These are phyloP conservation scores for Grapholita molesta DNA, from an alignment of 1,140 invertebrate species.

Conservation along the genomic window DNA sequence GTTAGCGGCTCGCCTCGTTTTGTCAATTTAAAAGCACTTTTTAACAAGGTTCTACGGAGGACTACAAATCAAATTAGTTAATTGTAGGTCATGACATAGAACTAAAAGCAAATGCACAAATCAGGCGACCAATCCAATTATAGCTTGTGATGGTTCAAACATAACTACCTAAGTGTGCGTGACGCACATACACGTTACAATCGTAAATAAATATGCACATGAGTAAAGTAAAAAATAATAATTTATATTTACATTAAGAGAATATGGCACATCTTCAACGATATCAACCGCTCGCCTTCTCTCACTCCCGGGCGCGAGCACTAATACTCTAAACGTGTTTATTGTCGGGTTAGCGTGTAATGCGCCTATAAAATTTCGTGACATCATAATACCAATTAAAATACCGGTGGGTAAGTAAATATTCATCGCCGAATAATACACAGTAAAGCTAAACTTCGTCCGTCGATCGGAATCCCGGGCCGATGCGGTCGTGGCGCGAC, in stretches of 20 bases:
- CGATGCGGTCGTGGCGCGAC: slow-evolving; percentile 39
- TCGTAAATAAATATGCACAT: slow-evolving; percentile 72
- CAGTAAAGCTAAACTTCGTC: slow-evolving; percentile 41
- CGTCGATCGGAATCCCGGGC: slow-evolving; percentile 38
- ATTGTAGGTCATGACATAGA: slow-evolving; percentile 53
- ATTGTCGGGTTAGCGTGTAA: slow-evolving; percentile 38
- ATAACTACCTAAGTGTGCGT: slow-evolving; percentile 41
- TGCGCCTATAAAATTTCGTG: slow-evolving; percentile 58
- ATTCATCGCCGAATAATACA: slow-evolving; percentile 50
- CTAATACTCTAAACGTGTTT: slow-evolving; percentile 27
- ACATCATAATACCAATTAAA: slow-evolving; percentile 74
- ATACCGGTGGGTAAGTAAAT: slow-evolving; percentile 75
- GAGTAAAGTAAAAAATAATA: slow-evolving; percentile 68
- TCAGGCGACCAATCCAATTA: slow-evolving; percentile 44
- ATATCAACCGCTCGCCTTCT: slow-evolving; percentile 52
- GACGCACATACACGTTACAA: slow-evolving; percentile 54
- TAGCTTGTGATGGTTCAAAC: slow-evolving; percentile 60
- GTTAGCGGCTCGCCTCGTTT: too few relatives aligned
- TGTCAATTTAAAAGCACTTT: neutral
- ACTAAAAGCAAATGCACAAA: slow-evolving; percentile 75
- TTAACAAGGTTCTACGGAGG: neutral
- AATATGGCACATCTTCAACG: slow-evolving; percentile 75
- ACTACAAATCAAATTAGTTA: slow-evolving; percentile 27
- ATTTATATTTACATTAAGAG: slow-evolving; percentile 77
- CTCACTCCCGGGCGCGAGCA: slow-evolving; percentile 26